phyloP scores from a whole-genome alignment of 2,113 vertebrate species.

The Hydropotes inermis region DNA sequence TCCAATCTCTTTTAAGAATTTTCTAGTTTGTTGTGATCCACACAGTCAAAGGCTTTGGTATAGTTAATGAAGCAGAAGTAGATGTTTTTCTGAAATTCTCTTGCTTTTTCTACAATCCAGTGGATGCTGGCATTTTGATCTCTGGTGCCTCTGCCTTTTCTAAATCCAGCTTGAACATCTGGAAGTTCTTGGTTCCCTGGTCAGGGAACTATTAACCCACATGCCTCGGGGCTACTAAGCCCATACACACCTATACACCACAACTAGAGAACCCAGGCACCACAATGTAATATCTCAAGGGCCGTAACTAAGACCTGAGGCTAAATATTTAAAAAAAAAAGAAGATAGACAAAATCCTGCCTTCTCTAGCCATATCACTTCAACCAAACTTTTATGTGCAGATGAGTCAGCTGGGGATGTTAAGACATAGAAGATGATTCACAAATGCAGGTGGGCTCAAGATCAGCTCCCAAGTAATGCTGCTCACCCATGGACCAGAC shows the following conservation, averaged over 20 bases:
- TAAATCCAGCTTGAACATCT: neutral
- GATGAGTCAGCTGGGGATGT: neutral
- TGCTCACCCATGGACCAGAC: neutral
- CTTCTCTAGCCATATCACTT: neutral
- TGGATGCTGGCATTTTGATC: neutral
- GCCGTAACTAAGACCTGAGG: neutral
- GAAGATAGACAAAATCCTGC: neutral
- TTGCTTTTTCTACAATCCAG: neutral
- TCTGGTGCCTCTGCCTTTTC: neutral
- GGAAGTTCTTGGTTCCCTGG: neutral
- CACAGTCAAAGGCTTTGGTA: neutral
- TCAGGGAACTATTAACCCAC: neutral
- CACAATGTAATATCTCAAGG: neutral
- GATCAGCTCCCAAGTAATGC: neutral
- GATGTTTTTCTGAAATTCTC: neutral
- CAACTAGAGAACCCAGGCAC: neutral
- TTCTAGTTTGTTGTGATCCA: neutral
- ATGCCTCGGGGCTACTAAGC: neutral
- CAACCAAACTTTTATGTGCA: neutral
- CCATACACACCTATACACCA: neutral
- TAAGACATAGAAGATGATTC: neutral
- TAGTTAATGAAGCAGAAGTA: neutral
- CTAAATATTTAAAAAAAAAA: neutral
- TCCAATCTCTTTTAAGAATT: neutral
- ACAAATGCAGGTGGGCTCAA: neutral